A percentile compares a stretch with the other conserved stretches of the same genome.
Conservation (phyloP, 2,888 invertebrate species). For the Drosophila pseudotakahashii region DNA sequence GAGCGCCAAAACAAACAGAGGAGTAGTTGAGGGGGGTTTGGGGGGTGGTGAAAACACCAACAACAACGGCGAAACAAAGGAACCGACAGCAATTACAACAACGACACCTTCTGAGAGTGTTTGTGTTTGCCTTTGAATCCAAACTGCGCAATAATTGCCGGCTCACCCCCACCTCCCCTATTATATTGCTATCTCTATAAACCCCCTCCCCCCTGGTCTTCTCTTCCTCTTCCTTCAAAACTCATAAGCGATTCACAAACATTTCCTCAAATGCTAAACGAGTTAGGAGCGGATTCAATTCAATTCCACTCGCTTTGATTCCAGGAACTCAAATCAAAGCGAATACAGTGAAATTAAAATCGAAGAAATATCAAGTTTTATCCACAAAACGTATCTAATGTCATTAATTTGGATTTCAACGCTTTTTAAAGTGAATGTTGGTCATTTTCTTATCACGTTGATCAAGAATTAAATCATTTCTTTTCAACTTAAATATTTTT, state of each 20-base stretch:
- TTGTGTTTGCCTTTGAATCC: constrained; percentile 28
- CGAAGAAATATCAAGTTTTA: neutral
- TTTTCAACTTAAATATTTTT: too few relatives aligned
- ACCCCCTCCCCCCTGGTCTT: neutral
- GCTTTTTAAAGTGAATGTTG: neutral
- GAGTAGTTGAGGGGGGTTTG: neutral
- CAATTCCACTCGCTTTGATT: constrained; percentile 9
- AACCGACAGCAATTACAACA: constrained; percentile 59
- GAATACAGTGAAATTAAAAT: neutral
- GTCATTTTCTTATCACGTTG: neutral
- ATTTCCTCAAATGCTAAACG: constrained; percentile 33
- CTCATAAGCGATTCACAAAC: constrained; percentile 25
- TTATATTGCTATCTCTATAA: constrained; percentile 11
- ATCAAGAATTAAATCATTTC: neutral
- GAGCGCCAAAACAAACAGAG: constrained; percentile 22
- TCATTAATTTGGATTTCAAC: neutral
- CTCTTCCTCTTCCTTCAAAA: constrained; percentile 11
- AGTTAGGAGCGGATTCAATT: constrained; percentile 16
- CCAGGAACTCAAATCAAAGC: constrained; percentile 4
- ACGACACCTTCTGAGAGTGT: constrained; percentile 60
- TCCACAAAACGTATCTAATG: neutral
- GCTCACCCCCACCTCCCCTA: constrained; percentile 14
- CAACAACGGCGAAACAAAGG: constrained; percentile 43
- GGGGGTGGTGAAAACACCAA: neutral
- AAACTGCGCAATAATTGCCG: constrained; percentile 72